phyloP scores from a whole-genome alignment of 2,113 vertebrate genomes.

The Gila orcuttii region DNA sequence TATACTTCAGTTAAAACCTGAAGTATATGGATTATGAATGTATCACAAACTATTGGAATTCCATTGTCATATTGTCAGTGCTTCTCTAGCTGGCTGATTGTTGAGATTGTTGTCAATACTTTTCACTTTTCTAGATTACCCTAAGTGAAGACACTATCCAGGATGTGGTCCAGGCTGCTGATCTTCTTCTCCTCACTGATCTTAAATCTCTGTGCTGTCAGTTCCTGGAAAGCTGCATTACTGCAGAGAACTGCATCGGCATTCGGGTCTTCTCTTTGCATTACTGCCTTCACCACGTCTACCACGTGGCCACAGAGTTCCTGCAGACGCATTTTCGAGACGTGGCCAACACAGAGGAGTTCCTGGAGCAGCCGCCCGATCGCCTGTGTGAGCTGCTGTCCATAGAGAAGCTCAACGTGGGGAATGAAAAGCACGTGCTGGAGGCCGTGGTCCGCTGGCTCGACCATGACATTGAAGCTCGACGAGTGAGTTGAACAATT shows the following conservation, averaged over 20 bases:
- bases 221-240: conserved; percentile 96
- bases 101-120: neutral
- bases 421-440: conserved; percentile 93
- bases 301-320: conserved; percentile 92
- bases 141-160: conserved; percentile 96
- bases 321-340: conserved; percentile 97
- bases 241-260: conserved; percentile 96
- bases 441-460: conserved; percentile 96
- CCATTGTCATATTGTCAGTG: neutral
- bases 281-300: conserved; percentile 94
- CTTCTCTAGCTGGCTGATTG: neutral
- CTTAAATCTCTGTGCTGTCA: conserved; percentile 95
- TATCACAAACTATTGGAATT: neutral
- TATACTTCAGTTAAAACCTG: too few species aligned
- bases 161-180: conserved; percentile 95
- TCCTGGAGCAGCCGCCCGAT: conserved; percentile 86
- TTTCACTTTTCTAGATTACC: conserved; percentile 78
- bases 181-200: conserved; percentile 94
- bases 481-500: conserved; percentile 80
- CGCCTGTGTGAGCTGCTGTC: conserved; percentile 90
- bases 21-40: neutral
- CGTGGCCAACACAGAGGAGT: conserved; percentile 91
- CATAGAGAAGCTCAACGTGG: conserved; percentile 96
- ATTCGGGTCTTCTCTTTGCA: conserved; percentile 95
- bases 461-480: conserved; percentile 84